These are phyloP conservation scores for Leptogaster cylindrica DNA, from an alignment of 2,888 invertebrate genomes.

Conservation along the genomic window DNA sequence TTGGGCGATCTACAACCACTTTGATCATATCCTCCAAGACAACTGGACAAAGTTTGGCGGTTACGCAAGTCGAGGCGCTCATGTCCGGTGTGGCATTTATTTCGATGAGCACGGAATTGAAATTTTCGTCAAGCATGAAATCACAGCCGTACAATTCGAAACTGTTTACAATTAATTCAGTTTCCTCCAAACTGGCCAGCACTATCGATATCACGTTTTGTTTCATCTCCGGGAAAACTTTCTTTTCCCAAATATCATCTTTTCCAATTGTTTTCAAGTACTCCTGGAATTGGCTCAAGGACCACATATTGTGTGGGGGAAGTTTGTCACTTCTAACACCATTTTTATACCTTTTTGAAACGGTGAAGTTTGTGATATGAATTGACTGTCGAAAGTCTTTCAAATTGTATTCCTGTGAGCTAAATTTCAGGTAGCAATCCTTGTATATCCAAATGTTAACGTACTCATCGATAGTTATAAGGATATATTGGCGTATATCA, in stretches of 20 bases:
- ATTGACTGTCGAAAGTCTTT: constrained; percentile 82
- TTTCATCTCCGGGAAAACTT: constrained; percentile 85
- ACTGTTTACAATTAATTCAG: constrained; percentile 72
- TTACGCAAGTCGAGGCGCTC: constrained; percentile 80
- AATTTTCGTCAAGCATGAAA: constrained; percentile 86
- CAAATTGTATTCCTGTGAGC: constrained; percentile 80
- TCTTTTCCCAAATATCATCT: constrained; percentile 70
- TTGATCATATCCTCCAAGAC: constrained; percentile 86
- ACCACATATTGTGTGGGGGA: constrained; percentile 87
- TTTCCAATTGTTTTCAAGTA: constrained; percentile 64
- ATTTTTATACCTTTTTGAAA: constrained; percentile 75
- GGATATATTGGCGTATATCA: constrained; percentile 88
- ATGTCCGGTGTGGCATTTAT: constrained; percentile 91
- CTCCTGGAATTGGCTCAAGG: constrained; percentile 72
- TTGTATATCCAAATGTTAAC: constrained; percentile 87
- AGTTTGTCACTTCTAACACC: constrained; percentile 66
- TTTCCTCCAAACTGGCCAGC: constrained; percentile 77
- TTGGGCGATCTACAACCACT: constrained; percentile 67
- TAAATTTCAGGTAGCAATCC: constrained; percentile 85
- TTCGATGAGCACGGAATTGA: constrained; percentile 88
- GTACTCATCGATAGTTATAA: constrained; percentile 74
- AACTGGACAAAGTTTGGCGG: constrained; percentile 79
- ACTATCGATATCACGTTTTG: constrained; percentile 81
- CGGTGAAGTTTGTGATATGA: constrained; percentile 86
- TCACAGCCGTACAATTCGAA: constrained; percentile 94